These are phyloP conservation scores for Chaetophractus vellerosus DNA, from an alignment of 2,797 vertebrate species.

Conservation along the genomic window DNA sequence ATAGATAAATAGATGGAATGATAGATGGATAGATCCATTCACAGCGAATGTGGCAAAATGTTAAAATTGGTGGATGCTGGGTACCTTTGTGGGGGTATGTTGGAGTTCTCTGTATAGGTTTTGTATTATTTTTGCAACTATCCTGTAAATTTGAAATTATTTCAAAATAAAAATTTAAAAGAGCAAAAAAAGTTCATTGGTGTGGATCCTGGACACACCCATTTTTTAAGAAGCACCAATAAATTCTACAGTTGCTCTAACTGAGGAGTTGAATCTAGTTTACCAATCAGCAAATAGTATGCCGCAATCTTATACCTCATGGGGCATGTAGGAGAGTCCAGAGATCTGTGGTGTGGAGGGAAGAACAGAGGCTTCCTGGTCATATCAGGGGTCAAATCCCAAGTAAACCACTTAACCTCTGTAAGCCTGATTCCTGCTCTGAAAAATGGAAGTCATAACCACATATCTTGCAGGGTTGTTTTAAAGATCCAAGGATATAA, in stretches of 20 bases:
- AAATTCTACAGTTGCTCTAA: conserved; percentile 12
- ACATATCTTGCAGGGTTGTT: background rate
- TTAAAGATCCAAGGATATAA: background rate
- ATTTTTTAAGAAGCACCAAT: background rate
- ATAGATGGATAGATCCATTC: no score
- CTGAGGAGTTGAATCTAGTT: background rate
- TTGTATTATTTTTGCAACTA: no score
- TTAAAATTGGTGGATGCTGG: no score
- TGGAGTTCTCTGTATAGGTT: no score
- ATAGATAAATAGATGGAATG: no score
- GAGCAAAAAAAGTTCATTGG: background rate
- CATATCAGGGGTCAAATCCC: background rate
- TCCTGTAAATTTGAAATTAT: no score
- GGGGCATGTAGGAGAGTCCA: background rate
- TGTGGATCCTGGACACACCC: background rate
- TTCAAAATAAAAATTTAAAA: background rate
- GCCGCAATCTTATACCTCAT: background rate
- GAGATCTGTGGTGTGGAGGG: background rate
- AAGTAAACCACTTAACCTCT: conserved; percentile 16
- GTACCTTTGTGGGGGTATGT: no score
- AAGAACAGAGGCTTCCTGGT: background rate
- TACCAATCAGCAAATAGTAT: background rate
- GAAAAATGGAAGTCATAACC: background rate
- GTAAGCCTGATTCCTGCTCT: conserved; percentile 21
- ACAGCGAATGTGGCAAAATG: no score